Conservation (phyloP, 2,113 vertebrate species). For the Chaetorhynchus papuensis region DNA sequence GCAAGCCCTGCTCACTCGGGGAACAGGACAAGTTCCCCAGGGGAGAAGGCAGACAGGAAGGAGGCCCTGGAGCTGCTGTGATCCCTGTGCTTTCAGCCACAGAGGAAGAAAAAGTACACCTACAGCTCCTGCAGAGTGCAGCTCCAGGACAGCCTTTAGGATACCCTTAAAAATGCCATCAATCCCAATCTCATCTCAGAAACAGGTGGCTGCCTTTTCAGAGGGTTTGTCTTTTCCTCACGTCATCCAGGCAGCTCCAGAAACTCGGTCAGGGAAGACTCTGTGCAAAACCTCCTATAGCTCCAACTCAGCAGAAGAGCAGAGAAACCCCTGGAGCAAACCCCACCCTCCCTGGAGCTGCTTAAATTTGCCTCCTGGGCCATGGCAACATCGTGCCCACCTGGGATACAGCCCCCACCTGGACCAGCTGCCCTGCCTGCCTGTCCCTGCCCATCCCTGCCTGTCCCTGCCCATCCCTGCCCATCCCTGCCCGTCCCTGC, state of each 20-base stretch:
- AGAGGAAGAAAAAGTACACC: not conserved
- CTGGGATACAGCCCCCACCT: not conserved
- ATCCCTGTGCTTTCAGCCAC: not conserved
- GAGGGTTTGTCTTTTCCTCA: not conserved
- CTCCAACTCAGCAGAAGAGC: not conserved
- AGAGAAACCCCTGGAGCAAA: not conserved
- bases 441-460: not conserved
- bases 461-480: not conserved
- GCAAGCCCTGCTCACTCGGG: not conserved
- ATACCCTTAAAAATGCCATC: not conserved
- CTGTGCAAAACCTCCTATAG: not conserved
- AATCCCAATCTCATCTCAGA: not conserved
- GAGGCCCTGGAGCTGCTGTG: not conserved
- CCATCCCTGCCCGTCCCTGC: too few species aligned
- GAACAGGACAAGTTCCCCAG: not conserved
- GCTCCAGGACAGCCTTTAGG: not conserved
- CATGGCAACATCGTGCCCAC: not conserved
- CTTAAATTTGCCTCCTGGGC: not conserved
- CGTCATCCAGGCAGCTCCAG: not conserved
- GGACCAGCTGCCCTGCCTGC: not conserved
- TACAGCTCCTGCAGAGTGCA: fast-evolving
- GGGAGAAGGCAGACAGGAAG: not conserved
- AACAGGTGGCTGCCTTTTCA: not conserved
- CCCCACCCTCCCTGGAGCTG: not conserved
- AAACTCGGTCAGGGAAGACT: not conserved